Base-by-base conservation (phyloP, 2,888 invertebrate species). In the Trichacis sp. region DNA sequence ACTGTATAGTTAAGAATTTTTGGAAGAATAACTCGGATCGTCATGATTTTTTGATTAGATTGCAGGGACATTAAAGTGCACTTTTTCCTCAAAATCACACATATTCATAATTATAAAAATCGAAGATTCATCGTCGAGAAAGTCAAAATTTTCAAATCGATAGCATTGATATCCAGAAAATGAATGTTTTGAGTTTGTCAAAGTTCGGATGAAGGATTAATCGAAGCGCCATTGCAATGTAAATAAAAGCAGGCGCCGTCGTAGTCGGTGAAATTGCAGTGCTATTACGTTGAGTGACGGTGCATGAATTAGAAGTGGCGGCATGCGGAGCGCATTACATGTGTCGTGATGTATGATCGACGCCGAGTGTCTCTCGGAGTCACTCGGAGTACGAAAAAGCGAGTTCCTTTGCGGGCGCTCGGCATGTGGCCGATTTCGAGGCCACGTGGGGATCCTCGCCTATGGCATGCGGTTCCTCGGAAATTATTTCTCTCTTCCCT, bases 361-460 rank as follows among this genome's bases (percentile, higher is more conserved):
- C 50, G 38, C 20, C 38, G 15, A 38, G 30, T 20, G 24, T 47
- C 30, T 18, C 30, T 14, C 14, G 15, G 3, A 15, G 15, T 14
- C 12, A 12, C 40, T 3, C 24, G 24, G 24, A 38, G n/a, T 43
- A 30, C 51, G 48, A 33, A 38, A 48, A 51, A 45, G 48, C 51
- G 40, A 48, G 54, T 52, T 24, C 51, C 53, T 40, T n/a, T n/a
- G n/a, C 40, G 40, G 42, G 19, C 30, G 51, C 45, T 58, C 68
- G 47, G 56, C 68, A 64, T 68, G 68, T 61, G 64, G 68, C 52
- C 68, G 56, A 57, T 47, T 46, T 51, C 15, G 40, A 51, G 42
- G 47, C 45, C 51, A 48, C 53, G 42, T 48, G 38, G 42, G 38
- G 51, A 48, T 40, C 57, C 51, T 58, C 36, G 20, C 50, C 40